These are phyloP conservation scores for Entosphenus tridentatus DNA, from an alignment of 2,113 vertebrate genomes.

Conservation along the genomic window DNA sequence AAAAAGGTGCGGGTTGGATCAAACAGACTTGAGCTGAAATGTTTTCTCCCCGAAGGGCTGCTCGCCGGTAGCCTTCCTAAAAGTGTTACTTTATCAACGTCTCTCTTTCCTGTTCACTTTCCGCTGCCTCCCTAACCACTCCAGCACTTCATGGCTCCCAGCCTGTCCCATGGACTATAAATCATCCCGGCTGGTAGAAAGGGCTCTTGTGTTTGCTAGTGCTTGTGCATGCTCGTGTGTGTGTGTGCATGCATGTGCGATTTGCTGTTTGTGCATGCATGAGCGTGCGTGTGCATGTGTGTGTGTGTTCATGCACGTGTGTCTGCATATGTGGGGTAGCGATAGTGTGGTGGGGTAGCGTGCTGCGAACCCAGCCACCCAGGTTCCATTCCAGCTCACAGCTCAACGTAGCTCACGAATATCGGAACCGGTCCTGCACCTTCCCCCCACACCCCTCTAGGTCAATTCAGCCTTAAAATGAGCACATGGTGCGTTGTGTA, in stretches of 20 bases:
- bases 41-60: too few species aligned
- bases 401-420: too few species aligned
- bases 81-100: constrained; percentile 1
- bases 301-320: not conserved
- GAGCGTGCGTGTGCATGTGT: not conserved
- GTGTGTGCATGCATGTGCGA: not conserved
- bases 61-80: not conserved
- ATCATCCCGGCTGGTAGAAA: not conserved
- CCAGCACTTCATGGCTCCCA: constrained; percentile 3
- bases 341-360: too few species aligned
- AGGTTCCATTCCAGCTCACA: not conserved
- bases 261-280: not conserved
- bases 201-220: not conserved
- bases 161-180: not conserved
- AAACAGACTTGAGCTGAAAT: too few species aligned
- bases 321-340: not conserved
- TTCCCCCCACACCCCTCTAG: too few species aligned
- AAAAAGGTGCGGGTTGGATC: too few species aligned
- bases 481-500: too few species aligned
- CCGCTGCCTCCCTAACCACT: constrained; percentile 1
- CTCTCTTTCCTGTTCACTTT: not conserved
- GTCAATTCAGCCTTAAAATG: too few species aligned
- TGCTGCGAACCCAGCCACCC: not conserved
- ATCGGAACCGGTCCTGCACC: too few species aligned
- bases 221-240: not conserved